Evolutionary conservation across 2,888 invertebrate genomes (phyloP), one percentile per base, ranked within the genome.

Genomic region (Tetranychus piercei): DNA sequence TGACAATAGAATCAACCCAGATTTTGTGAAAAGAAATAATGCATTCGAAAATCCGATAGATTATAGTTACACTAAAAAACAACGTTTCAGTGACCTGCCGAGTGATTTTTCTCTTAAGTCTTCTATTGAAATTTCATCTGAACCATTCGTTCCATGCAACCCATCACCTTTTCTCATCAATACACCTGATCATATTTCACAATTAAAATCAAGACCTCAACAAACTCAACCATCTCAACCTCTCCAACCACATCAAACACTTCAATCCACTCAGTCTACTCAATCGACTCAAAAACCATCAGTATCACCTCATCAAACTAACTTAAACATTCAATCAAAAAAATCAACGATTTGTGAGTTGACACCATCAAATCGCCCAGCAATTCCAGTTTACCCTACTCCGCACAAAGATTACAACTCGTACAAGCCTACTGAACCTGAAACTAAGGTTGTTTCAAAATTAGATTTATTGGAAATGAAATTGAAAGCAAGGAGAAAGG

Each of bases 391-490:
- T 66, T 66, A 18, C 1, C 66, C 66, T 11, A 66, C 20, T 1
- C 66, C 20, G 66, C 66, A 69, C 20, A 69, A 69, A 69, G 22
- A 69, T 69, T 22, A 20, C 11, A 20, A 11, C 22, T 1, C 6
- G 1, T 22, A 23, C 11, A 23, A 20, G 20, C 3, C n/a, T 22
- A 5, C 44, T 43, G 71, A 71, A 43, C 34, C 11, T 18, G 6
- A 11, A 6, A 5, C 15, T 15, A 72, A 45, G n/a, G 71, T 77
- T 6, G 74, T 78, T 0, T 82, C 82, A 77, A 81, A 81, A 75
- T 78, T 83, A 23, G 83, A 83, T 78, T 76, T 80, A 64, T 80
- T 81, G 72, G 82, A 81, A 74, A 76, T 79, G 65, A 79, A 78
- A 64, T 77, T 81, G 71, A 79, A 80, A 34, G 78, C 80, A 76